phyloP scores from a whole-genome alignment of 2,113 vertebrate genomes.

The Opisthocomus hoazin region DNA sequence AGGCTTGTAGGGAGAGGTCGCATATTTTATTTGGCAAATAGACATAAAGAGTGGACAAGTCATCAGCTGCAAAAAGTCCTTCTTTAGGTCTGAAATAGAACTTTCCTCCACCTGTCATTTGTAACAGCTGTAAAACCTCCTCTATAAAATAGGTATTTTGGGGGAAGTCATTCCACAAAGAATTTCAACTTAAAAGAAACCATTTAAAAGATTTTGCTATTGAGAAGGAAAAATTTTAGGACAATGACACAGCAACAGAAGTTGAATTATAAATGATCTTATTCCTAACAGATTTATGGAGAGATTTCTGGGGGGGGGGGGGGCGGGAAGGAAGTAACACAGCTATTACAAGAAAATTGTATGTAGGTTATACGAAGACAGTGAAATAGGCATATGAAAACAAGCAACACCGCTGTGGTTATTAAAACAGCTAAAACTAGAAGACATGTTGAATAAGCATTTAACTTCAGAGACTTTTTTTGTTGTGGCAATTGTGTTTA shows the following conservation, averaged over 20 bases:
- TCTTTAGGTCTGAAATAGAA: not conserved
- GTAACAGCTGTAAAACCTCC: not conserved
- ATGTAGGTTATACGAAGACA: not conserved
- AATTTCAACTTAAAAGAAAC: not conserved
- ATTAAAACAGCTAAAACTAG: not conserved
- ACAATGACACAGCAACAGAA: not conserved
- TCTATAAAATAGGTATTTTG: not conserved
- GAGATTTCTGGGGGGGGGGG: fast-evolving
- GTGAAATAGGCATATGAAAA: not conserved
- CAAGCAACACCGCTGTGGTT: not conserved
- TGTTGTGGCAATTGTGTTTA: not conserved
- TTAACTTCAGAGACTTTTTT: not conserved
- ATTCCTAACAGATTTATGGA: not conserved
- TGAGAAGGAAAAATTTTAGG: not conserved
- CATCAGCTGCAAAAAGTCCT: not conserved
- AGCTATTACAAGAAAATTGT: not conserved
- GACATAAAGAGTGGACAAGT: not conserved
- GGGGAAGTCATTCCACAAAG: not conserved
- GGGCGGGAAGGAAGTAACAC: not conserved
- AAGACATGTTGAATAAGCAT: not conserved
- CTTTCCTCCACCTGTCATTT: not conserved
- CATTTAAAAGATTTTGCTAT: not conserved
- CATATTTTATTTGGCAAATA: not conserved
- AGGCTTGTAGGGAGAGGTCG: not conserved
- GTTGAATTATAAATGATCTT: not conserved